Base-by-base conservation (phyloP, 2,797 vertebrate species). In the Scarus forsteni region DNA sequence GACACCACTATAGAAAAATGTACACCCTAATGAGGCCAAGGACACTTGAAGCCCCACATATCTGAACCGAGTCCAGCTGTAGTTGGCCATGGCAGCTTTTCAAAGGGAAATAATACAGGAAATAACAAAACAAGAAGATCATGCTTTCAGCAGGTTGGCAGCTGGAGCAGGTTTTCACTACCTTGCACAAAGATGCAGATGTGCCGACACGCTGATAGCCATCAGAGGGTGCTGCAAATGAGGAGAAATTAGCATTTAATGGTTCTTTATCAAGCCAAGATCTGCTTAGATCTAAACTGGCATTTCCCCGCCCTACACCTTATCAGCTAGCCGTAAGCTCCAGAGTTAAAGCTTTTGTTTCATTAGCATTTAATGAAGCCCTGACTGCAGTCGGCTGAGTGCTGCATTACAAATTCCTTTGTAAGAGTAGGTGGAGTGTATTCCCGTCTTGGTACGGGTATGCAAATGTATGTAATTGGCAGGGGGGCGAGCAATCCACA, bases 241-340 rank as follows among this genome's bases (percentile, higher is more conserved):
- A 71, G 80, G 70, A 83, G 53, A 70, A 89, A 91, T 93, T 93
- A 87, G 81, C 87, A 92, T 92, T 87, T 93, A 94, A 93, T 92
- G 85, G 81, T 66, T 57, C 76, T 72, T 90, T 90, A 92, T 93
- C 92, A 75, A 68, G 35, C 13, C 5, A 81, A 66, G 65, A 90
- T 93, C 93, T 82, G 76, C 81, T 83, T 75, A 64, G 69, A 58
- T 67, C 66, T 77, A 69, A 72, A 71, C 60, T 34, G 45, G 42
- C 51, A 69, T 61, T 67, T 71, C 77, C 80, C 79, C 66, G 16
- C 66, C 76, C 53, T 35, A 8, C 49, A 73, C 61, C 69, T 85
- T 84, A 77, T 88, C 88, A 81, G 68, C 46, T 61, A 43, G 50
- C 74, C 50, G 64, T 77, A 72, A 7, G 35, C 60, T 83, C 69